Conservation (phyloP, 2,113 vertebrate genomes). For the Cygnus buccinator region DNA sequence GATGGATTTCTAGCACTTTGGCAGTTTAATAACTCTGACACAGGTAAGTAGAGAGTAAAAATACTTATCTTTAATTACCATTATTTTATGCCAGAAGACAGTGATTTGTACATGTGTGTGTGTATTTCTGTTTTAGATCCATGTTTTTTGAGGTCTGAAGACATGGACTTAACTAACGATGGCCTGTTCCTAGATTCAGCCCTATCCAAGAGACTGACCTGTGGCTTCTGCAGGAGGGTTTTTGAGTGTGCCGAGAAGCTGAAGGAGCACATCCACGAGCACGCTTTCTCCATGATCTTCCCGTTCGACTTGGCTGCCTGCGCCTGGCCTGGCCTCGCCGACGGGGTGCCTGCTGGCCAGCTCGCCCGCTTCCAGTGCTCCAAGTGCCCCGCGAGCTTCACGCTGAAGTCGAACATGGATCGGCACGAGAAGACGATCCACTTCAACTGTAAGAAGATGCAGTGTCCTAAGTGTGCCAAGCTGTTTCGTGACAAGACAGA, state of each 20-base stretch:
- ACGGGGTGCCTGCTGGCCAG: neutral
- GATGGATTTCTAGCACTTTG: conserved; percentile 36
- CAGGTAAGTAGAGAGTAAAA: conserved; percentile 29
- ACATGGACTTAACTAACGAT: neutral
- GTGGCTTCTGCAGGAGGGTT: conserved; percentile 83
- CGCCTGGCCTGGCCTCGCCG: neutral
- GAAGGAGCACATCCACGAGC: conserved; percentile 78
- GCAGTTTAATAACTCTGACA: conserved; percentile 42
- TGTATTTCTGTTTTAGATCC: neutral
- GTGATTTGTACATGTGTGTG: neutral
- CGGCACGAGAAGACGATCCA: conserved; percentile 83
- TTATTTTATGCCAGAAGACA: fast-evolving
- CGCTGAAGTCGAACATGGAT: conserved; percentile 85
- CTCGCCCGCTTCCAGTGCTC: conserved; percentile 82
- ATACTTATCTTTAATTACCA: fast-evolving
- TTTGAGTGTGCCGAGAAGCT: conserved; percentile 78
- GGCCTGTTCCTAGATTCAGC: conserved; percentile 60
- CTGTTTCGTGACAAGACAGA: conserved; percentile 82
- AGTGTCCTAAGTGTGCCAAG: conserved; percentile 77
- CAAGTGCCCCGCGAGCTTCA: conserved; percentile 82
- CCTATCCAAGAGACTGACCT: conserved; percentile 70
- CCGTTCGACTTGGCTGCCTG: conserved; percentile 66
- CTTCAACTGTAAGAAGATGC: conserved; percentile 83
- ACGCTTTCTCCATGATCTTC: conserved; percentile 75
- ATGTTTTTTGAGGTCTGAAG: neutral